Percentiles rank a stretch among this genome's conserved stretches.
These are phyloP conservation scores for Gorsachius goisagi DNA, from an alignment of 2,113 vertebrate species.

Conservation along the genomic window DNA sequence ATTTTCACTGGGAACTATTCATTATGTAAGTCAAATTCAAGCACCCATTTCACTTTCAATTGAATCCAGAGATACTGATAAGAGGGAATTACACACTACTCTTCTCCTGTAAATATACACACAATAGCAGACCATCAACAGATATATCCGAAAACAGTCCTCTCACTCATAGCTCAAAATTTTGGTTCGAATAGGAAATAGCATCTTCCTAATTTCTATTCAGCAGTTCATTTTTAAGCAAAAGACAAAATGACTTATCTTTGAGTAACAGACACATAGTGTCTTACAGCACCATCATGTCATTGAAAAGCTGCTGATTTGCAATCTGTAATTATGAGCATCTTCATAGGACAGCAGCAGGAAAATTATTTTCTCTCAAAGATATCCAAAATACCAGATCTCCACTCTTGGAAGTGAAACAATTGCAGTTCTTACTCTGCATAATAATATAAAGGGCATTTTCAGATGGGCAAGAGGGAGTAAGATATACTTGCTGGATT, in stretches of 20 bases:
- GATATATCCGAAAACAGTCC: neutral
- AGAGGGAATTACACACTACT: neutral
- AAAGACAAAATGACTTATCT: constrained; percentile 12
- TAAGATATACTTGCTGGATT: neutral
- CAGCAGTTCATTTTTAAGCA: neutral
- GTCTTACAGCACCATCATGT: neutral
- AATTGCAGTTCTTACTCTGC: neutral
- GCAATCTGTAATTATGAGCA: neutral
- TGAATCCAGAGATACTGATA: neutral
- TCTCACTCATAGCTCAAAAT: neutral
- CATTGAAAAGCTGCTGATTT: constrained; percentile 6
- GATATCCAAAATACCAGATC: neutral
- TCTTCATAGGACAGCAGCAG: neutral
- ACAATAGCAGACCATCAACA: neutral
- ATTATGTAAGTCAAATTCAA: neutral
- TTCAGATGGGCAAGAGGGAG: neutral
- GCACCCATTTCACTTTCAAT: neutral
- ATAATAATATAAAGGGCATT: neutral
- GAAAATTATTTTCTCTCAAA: neutral
- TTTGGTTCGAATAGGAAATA: neutral
- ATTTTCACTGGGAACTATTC: neutral
- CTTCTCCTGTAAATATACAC: neutral
- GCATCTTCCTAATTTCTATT: neutral
- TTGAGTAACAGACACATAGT: neutral
- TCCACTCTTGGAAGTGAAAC: neutral